Conservation (phyloP, 2,113 vertebrate genomes). For the Forbesichthys papilliferus region DNA sequence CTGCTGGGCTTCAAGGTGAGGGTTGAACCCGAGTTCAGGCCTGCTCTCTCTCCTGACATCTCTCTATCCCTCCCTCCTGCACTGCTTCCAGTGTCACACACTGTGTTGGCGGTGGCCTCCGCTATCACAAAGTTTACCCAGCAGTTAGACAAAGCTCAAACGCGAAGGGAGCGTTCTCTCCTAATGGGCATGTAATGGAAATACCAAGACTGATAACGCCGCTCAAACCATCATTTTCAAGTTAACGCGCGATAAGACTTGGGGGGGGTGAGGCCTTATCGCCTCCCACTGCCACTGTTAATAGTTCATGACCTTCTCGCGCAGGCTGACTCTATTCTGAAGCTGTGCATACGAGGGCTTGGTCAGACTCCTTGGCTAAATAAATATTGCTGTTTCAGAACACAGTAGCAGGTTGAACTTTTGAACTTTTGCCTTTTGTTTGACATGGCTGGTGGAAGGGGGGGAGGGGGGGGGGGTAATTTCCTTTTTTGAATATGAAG, state of each 20-base stretch:
- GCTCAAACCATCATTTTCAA: constrained; percentile 52
- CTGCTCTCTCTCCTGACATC: neutral
- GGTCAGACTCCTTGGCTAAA: constrained; percentile 35
- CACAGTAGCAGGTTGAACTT: constrained; percentile 55
- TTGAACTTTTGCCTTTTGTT: constrained; percentile 52
- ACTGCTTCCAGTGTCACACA: neutral
- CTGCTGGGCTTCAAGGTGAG: constrained; percentile 96
- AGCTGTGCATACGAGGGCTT: constrained; percentile 37
- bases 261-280: constrained; percentile 52
- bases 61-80: neutral
- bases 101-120: neutral
- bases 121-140: constrained; percentile 19
- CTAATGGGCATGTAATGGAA: constrained; percentile 63
- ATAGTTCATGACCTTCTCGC: constrained; percentile 60
- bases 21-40: neutral
- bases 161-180: constrained; percentile 22
- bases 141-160: constrained; percentile 4
- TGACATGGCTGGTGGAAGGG: constrained; percentile 17
- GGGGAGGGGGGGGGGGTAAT: constrained; percentile 14
- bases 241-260: constrained; percentile 45
- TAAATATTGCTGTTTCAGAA: constrained; percentile 60
- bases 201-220: constrained; percentile 44
- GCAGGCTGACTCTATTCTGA: constrained; percentile 47
- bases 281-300: constrained; percentile 33
- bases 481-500: constrained; percentile 16